Base-by-base conservation (phyloP, 2,888 invertebrate species). In the Melitaea athalia region DNA sequence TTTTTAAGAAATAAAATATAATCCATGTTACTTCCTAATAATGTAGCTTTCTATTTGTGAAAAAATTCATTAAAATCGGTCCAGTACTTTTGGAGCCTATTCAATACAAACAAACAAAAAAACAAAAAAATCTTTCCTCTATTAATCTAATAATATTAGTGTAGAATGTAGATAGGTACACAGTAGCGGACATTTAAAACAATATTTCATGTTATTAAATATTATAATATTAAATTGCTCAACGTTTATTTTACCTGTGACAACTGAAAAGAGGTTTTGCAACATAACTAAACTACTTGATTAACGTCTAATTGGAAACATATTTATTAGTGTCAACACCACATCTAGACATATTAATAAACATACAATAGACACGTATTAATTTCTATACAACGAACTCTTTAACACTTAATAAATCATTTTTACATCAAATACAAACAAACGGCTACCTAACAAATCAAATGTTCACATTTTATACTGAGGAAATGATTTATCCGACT, bases 291-390 rank as follows among this genome's bases (percentile, higher is more conserved):
- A 14, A 47, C 3, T 49, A n/a, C 47, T 49, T 49, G 47, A 49
- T 49, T 49, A 49, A 49, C n/a, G n/a, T n/a, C 11, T 45, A n/a
- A 49, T 14, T n/a, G n/a, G 14, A 49, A 49, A 49, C n/a, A 49
- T n/a, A 49, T 49, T 49, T 49, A 49, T 49, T 49, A 49, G n/a
- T 49, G 47, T 49, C 47, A 49, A 49, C n/a, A 49, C n/a, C 47
- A 49, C 47, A 14, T n/a, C 47, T 49, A n/a, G 47, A n/a, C 3
- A n/a, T 49, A 49, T 49, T n/a, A 49, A 49, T 49, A 49, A 45
- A 43, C 43, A 8, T n/a, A 47, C 47, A 47, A 49, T 33, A 33
- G 12, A 12, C 14, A 14, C 6, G 0, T 33, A 10, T 24, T 55
- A 53, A 24, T 33, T 31, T 33, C 33, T 31, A 14, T 12, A 4